Conservation (phyloP, 2,113 vertebrate genomes). For the Hippocampus barbouri region DNA sequence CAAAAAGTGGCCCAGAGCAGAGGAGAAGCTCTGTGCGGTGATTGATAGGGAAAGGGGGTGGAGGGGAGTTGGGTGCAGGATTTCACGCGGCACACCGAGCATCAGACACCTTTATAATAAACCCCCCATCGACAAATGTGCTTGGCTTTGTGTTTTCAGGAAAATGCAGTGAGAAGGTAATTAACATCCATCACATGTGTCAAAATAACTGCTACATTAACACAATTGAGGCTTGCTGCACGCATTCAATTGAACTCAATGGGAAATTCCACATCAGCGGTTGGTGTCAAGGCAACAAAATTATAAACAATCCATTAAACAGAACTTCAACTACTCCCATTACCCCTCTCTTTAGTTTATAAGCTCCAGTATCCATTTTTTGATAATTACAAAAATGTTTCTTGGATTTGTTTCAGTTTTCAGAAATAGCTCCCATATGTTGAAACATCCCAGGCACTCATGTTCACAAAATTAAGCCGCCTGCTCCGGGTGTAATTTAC, state of each 20-base stretch:
- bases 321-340: constrained; percentile 1
- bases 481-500: constrained; percentile 32
- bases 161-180: constrained; percentile 50
- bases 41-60: constrained; percentile 35
- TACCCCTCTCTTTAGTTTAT: not conserved
- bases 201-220: constrained; percentile 64
- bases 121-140: constrained; percentile 44
- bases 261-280: constrained; percentile 40
- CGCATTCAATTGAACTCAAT: constrained; percentile 48
- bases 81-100: constrained; percentile 16
- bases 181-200: constrained; percentile 66
- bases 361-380: not conserved
- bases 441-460: constrained; percentile 1
- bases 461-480: constrained; percentile 25
- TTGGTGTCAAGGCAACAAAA: constrained; percentile 4
- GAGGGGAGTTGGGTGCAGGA: constrained; percentile 1
- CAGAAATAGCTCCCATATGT: not conserved
- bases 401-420: not conserved
- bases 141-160: constrained; percentile 49
- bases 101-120: constrained; percentile 33
- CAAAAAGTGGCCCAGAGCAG: constrained; percentile 21
- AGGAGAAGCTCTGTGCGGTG: constrained; percentile 27
- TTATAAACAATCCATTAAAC: not conserved
- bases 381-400: not conserved
- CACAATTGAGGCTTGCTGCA: constrained; percentile 44